These are phyloP conservation scores for Aromia moschata DNA, from an alignment of 2,888 invertebrate species.

Conservation along the genomic window DNA sequence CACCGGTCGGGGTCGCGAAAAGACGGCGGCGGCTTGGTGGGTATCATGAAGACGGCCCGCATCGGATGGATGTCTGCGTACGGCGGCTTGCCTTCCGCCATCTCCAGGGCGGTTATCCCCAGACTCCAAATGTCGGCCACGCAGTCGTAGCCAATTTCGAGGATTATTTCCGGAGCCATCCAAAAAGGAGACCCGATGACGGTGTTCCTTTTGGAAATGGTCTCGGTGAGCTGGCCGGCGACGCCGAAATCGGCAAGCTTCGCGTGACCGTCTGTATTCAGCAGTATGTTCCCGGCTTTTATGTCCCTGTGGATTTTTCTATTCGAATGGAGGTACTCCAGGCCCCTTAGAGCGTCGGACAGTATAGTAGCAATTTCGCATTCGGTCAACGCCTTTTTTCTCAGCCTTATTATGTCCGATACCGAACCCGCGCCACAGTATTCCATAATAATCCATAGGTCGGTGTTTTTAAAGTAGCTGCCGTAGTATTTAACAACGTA, in stretches of 20 bases:
- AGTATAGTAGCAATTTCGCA: constrained; percentile 51
- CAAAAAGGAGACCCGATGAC: constrained; percentile 86
- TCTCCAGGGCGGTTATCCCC: constrained; percentile 97
- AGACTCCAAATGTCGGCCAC: constrained; percentile 99
- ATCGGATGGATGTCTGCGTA: constrained; percentile 97
- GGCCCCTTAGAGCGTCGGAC: constrained; percentile 49
- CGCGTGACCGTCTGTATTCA: constrained; percentile 98
- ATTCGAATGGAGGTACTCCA: constrained; percentile 50
- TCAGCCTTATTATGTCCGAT: constrained; percentile 97
- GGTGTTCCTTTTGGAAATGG: constrained; percentile 62
- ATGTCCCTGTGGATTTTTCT: constrained; percentile 52
- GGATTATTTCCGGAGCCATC: constrained; percentile 99
- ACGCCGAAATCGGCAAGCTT: constrained; percentile 99
- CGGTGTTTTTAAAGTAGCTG: constrained; percentile 99
- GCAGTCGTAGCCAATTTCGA: constrained; percentile 99
- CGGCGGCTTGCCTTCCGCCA: constrained; percentile 98
- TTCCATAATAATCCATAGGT: constrained; percentile 99
- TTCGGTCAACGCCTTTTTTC: constrained; percentile 75
- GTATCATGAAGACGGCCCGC: constrained; percentile 99
- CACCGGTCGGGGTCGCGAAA: constrained; percentile 97
- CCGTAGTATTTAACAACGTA: constrained; percentile 99
- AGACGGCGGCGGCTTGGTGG: constrained; percentile 98
- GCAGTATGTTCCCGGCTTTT: constrained; percentile 95
- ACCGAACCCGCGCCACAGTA: constrained; percentile 99
- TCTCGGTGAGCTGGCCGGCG: constrained; percentile 93